Evolutionary conservation across 92 coral and sea anemone species (phyloP).

Genomic region (Hydrozoanthus gracilis): DNA sequence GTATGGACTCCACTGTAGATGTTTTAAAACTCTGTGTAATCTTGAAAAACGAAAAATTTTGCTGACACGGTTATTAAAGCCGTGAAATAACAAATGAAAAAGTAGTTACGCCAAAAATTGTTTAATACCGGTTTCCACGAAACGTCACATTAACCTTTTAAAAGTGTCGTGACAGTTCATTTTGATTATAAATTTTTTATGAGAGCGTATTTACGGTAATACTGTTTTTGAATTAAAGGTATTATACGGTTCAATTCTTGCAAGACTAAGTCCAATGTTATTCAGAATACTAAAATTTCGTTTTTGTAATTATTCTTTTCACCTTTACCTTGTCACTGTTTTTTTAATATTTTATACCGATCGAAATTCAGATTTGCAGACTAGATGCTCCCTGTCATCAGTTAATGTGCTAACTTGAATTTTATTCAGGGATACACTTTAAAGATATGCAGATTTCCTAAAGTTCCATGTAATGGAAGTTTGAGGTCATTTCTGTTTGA

Average conservation of each 20-base stretch:
- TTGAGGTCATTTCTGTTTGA: too few species aligned
- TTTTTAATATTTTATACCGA: too few species aligned
- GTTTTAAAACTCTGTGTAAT: background rate
- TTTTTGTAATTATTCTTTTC: too few species aligned
- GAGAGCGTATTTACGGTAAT: background rate
- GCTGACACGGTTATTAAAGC: background rate
- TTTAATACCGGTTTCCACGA: background rate
- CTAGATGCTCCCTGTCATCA: too few species aligned
- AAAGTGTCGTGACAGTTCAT: constrained; percentile 26
- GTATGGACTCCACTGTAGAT: background rate
- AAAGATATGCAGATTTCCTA: too few species aligned
- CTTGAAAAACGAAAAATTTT: background rate
- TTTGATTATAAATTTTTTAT: constrained; percentile 29
- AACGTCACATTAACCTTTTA: background rate
- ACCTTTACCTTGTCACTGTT: too few species aligned
- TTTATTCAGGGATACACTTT: too few species aligned
- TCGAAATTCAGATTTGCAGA: too few species aligned
- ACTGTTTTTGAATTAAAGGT: too few species aligned
- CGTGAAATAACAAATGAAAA: background rate
- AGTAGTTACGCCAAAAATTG: background rate
- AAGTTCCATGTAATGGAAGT: too few species aligned
- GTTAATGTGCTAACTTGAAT: too few species aligned
- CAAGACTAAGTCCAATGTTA: background rate
- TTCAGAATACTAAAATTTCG: too few species aligned
- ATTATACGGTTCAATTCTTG: background rate